Percentiles rank a stretch among this genome's conserved stretches.
Evolutionary conservation across 2,797 vertebrate genomes (phyloP).

Genomic region (Mionectes olivaceus): DNA sequence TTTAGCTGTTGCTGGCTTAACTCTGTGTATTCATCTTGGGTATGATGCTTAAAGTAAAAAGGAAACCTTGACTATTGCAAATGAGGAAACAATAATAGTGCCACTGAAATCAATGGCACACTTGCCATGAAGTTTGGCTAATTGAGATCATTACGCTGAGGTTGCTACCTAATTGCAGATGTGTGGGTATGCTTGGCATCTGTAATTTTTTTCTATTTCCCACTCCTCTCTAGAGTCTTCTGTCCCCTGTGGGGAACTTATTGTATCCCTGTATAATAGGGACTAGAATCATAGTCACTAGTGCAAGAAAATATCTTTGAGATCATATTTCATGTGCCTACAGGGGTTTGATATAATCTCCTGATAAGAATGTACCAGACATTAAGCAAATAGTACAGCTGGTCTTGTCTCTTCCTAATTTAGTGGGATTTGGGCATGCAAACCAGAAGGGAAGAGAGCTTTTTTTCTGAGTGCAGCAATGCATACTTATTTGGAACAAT

Average conservation of each 20-base stretch:
- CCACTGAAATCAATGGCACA: not conserved
- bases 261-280: not conserved
- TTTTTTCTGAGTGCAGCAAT: constrained; percentile 13
- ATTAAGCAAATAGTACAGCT: constrained; percentile 19
- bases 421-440: not conserved
- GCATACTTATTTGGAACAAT: not conserved
- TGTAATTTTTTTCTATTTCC: not conserved
- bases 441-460: not conserved
- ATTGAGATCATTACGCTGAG: not conserved
- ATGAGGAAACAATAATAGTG: not conserved
- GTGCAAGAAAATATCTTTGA: constrained; percentile 14
- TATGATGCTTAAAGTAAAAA: not conserved
- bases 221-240: not conserved
- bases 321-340: constrained; percentile 5
- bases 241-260: not conserved
- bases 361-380: constrained; percentile 8
- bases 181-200: not conserved
- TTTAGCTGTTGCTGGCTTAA: not conserved
- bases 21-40: not conserved
- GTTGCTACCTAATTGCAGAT: not conserved
- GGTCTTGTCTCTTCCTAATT: not conserved
- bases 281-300: not conserved
- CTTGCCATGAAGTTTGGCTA: not conserved
- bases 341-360: not conserved
- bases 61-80: not conserved